Percentiles rank a stretch among this genome's conserved stretches.
phyloP scores from a whole-genome alignment of 2,888 invertebrate genomes.

The Drosophila anomalata region DNA sequence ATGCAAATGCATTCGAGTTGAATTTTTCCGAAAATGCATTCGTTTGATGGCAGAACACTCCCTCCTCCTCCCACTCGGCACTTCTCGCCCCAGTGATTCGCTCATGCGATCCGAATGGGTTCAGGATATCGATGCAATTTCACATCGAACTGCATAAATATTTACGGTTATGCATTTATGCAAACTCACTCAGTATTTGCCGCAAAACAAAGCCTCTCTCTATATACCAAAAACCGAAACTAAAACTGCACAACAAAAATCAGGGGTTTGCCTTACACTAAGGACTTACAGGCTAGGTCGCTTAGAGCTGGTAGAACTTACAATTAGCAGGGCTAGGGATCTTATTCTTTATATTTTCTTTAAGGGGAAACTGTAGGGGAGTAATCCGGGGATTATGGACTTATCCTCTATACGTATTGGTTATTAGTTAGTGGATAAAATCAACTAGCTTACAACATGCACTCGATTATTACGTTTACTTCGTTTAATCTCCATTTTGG shows the following conservation, averaged over 20 bases:
- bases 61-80: background rate
- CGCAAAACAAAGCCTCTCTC: slow-evolving; percentile 23
- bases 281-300: slow-evolving; percentile 60
- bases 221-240: slow-evolving; percentile 15
- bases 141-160: slow-evolving; percentile 63
- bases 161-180: slow-evolving; percentile 70
- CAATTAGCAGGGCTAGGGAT: slow-evolving; percentile 36
- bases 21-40: slow-evolving; percentile 33
- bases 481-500: slow-evolving; percentile 24
- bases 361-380: slow-evolving; percentile 8
- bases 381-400: slow-evolving; percentile 36
- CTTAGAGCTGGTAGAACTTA: slow-evolving; percentile 74
- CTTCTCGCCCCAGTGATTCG: slow-evolving; percentile 1
- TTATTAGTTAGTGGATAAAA: slow-evolving; percentile 68
- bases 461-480: slow-evolving; percentile 53
- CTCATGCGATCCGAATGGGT: slow-evolving; percentile 36
- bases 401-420: slow-evolving; percentile 25
- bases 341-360: background rate
- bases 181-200: slow-evolving; percentile 44
- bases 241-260: slow-evolving; percentile 29
- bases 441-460: slow-evolving; percentile 72
- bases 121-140: slow-evolving; percentile 56
- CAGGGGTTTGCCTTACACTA: slow-evolving; percentile 37
- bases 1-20: slow-evolving; percentile 44
- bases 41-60: slow-evolving; percentile 30